Base-by-base conservation (phyloP, 2,888 invertebrate genomes). In the Augochlorella aurata region DNA sequence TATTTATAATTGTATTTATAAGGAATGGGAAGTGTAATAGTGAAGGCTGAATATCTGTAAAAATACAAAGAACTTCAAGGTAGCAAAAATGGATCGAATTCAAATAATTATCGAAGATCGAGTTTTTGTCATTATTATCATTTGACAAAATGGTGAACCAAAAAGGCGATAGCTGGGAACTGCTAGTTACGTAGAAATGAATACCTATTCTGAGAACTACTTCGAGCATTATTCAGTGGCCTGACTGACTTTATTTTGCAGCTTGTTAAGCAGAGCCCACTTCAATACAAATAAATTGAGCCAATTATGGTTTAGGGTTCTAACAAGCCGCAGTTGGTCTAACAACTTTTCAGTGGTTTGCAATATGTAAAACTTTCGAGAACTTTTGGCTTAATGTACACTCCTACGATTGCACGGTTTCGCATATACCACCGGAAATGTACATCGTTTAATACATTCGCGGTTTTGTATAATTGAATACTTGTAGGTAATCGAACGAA, bases 311-410 rank as follows among this genome's bases (percentile, higher is more conserved):
- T 69, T 68, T 58, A 52, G 7, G 50, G 16, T 54, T 44, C 38
- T 75, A 75, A 75, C 61, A 45, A 69, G 50, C 58, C n/a, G 50
- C 58, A 16, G 49, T 24, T 49, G 68, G 47, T 12, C 14, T 61
- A 54, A n/a, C n/a, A 58, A 75, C 75, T 75, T 75, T 69, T 75
- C 68, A 61, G 29, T 61, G 49, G 49, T 2, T 29, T 9, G 69
- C 45, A 38, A 68, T 44, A 49, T 38, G 24, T 24, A 52, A 45
- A 45, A 52, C 52, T 44, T 66, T 50, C 52, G 45, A 44, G 45
- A 54, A 16, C 52, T 10, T 54, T 18, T 44, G 18, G 18, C 45
- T 45, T 67, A 66, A 66, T 44, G 45, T 21, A 49, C 12, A 47
- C 24, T 16, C 24, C 66, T 21, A 1, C 44, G 52, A 16, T 21